These are phyloP conservation scores for Ctenodactylus gundi DNA, from an alignment of 2,113 vertebrate genomes.

Conservation along the genomic window DNA sequence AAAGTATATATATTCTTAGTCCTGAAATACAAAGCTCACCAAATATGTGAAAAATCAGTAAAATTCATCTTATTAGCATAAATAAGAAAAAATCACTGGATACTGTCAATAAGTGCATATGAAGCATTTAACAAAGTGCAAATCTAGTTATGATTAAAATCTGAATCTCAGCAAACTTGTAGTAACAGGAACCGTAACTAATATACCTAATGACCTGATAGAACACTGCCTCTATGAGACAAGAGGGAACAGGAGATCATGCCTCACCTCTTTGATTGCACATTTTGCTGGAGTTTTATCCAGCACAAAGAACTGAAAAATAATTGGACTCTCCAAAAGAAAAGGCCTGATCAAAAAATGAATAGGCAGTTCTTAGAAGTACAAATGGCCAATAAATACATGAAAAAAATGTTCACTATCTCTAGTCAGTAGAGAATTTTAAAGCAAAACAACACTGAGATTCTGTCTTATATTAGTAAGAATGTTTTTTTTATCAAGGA, in stretches of 20 bases:
- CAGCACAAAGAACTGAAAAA: neutral
- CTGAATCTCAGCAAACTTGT: neutral
- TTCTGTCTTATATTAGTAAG: too few relatives aligned
- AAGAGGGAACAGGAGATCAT: neutral
- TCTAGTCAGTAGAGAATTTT: too few relatives aligned
- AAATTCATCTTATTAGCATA: neutral
- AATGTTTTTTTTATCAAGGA: too few relatives aligned
- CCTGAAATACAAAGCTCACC: neutral
- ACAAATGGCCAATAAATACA: too few relatives aligned
- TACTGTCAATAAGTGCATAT: neutral
- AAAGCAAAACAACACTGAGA: too few relatives aligned
- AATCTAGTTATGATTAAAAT: neutral
- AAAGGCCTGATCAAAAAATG: too few relatives aligned
- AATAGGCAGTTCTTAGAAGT: too few relatives aligned
- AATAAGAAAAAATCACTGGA: neutral
- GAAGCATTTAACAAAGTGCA: slow-evolving; percentile 1
- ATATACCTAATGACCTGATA: neutral
- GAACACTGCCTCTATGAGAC: neutral
- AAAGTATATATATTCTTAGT: neutral
- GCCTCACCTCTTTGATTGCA: neutral
- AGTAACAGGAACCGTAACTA: neutral
- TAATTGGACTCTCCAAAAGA: too few relatives aligned
- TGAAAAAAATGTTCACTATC: too few relatives aligned
- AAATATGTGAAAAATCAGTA: slow-evolving; percentile 18
- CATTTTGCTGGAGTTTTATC: neutral